Evolutionary conservation across 2,888 invertebrate species (phyloP).

Genomic region (Sarcophaga carnaria): DNA sequence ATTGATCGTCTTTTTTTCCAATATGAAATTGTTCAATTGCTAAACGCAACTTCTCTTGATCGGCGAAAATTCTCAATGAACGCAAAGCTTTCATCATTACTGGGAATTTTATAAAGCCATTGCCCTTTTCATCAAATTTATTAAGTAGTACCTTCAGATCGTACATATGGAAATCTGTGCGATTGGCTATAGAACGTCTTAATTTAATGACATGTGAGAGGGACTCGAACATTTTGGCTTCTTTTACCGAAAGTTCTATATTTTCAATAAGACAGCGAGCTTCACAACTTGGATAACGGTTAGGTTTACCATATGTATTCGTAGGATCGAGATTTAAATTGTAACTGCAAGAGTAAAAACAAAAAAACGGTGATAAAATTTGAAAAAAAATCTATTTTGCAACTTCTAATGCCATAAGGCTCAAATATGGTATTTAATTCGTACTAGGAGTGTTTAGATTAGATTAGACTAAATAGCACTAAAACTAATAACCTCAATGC

Average conservation of each 20-base stretch:
- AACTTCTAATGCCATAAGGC: too few species aligned
- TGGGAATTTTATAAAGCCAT: constrained; percentile 69
- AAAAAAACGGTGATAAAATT: background rate
- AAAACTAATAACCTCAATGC: too few species aligned
- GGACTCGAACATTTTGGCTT: constrained; percentile 69
- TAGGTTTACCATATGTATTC: constrained; percentile 70
- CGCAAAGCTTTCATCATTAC: constrained; percentile 71
- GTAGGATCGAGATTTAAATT: constrained; percentile 64
- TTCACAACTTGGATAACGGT: constrained; percentile 64
- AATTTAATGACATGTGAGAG: constrained; percentile 73
- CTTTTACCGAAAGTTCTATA: constrained; percentile 69
- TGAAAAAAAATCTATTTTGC: too few species aligned
- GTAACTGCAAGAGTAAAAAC: constrained; percentile 39
- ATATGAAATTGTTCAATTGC: constrained; percentile 72
- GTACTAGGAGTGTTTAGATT: too few species aligned
- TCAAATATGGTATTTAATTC: too few species aligned
- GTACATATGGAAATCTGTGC: constrained; percentile 72
- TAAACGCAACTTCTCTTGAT: constrained; percentile 71
- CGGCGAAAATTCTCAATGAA: constrained; percentile 70
- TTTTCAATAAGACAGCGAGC: constrained; percentile 73
- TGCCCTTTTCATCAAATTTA: constrained; percentile 70
- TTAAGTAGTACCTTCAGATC: constrained; percentile 72
- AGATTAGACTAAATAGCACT: too few species aligned
- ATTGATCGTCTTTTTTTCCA: constrained; percentile 70
- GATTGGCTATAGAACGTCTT: constrained; percentile 73